Base-by-base conservation (phyloP, 2,113 vertebrate genomes). In the Anseranas semipalmata region DNA sequence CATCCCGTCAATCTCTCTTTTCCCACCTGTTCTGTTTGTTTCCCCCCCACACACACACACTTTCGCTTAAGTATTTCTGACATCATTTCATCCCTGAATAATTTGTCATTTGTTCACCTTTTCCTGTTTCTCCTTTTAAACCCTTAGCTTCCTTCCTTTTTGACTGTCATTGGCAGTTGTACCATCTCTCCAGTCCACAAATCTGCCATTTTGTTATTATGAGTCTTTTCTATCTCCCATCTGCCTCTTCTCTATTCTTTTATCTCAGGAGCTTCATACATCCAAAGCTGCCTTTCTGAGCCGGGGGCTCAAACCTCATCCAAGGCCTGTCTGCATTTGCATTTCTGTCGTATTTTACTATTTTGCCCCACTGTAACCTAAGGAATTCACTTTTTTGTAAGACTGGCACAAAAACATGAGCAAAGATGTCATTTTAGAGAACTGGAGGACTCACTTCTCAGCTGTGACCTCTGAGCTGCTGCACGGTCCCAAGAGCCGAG, bases 401-500 rank as follows among this genome's bases (percentile, higher is more conserved):
- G 28, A 21, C 30, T 22, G 41, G 41, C 20, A 66, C 33, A 22
- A 66, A 24, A 67, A 32, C 14, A 24, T 10, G 33, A 46, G 20
- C 21, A n/a, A 67, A 45, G 41, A 46, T 16, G 15, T 67, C 32
- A 46, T 46, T 67, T 67, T 24, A n/a, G 20, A 46, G 30, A 66
- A 22, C 32, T 46, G 32, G 13, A 22, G 25, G 25, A 53, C 15
- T 12, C 1, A 1, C 78, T 76, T 82, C 28, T 65, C 24, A 76
- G 35, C n/a, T 53, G 24, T 62, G 58, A 52, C 10, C 37, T 81
- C 39, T 6, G 16, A 2, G 3, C 15, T 82, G 41, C 68, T 2
- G 0, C 1, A 0, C 25, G 35, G 12, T 4, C 28, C 19, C 25
- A 24, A 21, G 48, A 39, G 17, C 28, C 63, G 55, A 80, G 22